Evolutionary conservation across 1,140 invertebrate species (phyloP).

Genomic region (Apolygus lucorum): DNA sequence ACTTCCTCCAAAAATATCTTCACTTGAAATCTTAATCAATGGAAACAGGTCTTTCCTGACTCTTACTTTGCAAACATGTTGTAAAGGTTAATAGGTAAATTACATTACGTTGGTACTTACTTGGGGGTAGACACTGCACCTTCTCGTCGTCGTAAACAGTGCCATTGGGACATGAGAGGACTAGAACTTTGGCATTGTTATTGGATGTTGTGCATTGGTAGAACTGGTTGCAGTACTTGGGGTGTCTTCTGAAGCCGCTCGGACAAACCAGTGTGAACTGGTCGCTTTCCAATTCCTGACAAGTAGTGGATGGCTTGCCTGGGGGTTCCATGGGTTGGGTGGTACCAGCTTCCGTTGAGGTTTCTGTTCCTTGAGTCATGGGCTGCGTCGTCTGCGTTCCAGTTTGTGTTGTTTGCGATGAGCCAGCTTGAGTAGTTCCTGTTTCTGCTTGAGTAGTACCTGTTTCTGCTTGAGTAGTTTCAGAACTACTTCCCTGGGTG

Average conservation of each 20-base stretch:
- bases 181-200: constrained; percentile 55
- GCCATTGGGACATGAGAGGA: constrained; percentile 63
- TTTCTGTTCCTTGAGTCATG: constrained; percentile 18
- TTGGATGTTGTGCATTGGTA: constrained; percentile 64
- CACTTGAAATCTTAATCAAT: no score
- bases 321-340: constrained; percentile 33
- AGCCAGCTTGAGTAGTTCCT: constrained; percentile 19
- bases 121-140: constrained; percentile 54
- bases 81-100: no score
- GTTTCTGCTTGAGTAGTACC: background rate
- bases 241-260: constrained; percentile 70
- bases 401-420: constrained; percentile 12
- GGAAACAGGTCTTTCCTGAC: background rate
- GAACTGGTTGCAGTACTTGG: constrained; percentile 72
- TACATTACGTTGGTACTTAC: constrained; percentile 32
- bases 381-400: constrained; percentile 25
- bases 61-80: background rate
- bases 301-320: background rate
- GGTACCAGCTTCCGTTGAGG: constrained; percentile 26
- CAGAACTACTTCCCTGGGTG: constrained; percentile 12
- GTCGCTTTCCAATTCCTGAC: constrained; percentile 37
- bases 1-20: no score
- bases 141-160: constrained; percentile 64
- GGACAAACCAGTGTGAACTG: constrained; percentile 65
- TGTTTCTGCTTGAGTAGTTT: constrained; percentile 4